These are phyloP conservation scores for Argya squamiceps DNA, from an alignment of 2,797 vertebrate species.

Conservation along the genomic window DNA sequence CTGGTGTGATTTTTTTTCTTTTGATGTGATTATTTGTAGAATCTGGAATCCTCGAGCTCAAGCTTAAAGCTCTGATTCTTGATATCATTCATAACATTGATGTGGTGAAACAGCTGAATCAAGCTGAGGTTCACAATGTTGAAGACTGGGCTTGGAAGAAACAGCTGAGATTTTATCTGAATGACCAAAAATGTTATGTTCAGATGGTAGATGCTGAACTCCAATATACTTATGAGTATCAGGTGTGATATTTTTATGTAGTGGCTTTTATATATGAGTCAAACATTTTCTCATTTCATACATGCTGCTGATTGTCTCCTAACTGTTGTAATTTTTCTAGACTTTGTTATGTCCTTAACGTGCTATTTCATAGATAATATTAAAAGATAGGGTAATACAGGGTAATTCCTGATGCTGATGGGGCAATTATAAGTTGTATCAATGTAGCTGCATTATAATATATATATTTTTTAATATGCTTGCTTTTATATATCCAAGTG, in stretches of 20 bases:
- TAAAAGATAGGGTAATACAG: not conserved
- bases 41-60: constrained; percentile 86
- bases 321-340: not conserved
- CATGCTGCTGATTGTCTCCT: not conserved
- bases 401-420: not conserved
- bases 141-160: constrained; percentile 95
- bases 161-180: constrained; percentile 93
- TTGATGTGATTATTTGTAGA: constrained; percentile 73
- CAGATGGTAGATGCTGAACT: constrained; percentile 96
- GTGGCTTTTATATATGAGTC: not conserved
- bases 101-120: constrained; percentile 88
- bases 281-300: not conserved
- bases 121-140: constrained; percentile 77
- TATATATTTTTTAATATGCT: not conserved
- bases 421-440: not conserved
- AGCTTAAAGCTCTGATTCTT: constrained; percentile 94
- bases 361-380: not conserved
- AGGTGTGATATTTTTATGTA: constrained; percentile 75
- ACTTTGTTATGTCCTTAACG: not conserved
- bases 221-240: constrained; percentile 95
- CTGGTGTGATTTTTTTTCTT: not conserved
- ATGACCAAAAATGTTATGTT: constrained; percentile 83
- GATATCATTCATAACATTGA: constrained; percentile 96
- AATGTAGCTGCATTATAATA: not conserved
- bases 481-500: not conserved